phyloP scores from a whole-genome alignment of 2,888 invertebrate genomes.

The Chesias legatella region DNA sequence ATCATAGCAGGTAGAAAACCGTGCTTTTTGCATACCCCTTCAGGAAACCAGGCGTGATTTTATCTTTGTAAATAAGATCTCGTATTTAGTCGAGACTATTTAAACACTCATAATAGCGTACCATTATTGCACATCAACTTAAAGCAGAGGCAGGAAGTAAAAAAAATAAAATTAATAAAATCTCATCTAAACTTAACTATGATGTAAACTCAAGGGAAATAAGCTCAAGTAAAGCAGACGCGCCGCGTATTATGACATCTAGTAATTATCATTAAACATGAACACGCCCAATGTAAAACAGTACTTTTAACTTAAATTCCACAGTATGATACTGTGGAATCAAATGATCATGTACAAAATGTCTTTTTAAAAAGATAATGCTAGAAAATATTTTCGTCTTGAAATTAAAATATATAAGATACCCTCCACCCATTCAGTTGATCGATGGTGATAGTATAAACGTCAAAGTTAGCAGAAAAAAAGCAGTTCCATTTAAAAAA shows the following conservation, averaged over 20 bases:
- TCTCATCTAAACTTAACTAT: constrained; percentile 38
- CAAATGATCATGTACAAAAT: too few relatives aligned
- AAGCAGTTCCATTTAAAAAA: constrained; percentile 14
- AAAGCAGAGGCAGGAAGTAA: too few relatives aligned
- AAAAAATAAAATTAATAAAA: constrained; percentile 17
- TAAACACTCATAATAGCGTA: too few relatives aligned
- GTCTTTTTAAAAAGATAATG: too few relatives aligned
- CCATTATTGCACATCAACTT: too few relatives aligned
- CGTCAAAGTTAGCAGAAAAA: constrained; percentile 9
- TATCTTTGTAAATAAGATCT: too few relatives aligned
- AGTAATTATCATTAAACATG: constrained; percentile 66
- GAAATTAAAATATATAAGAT: background rate
- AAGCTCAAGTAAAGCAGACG: constrained; percentile 40
- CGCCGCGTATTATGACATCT: constrained; percentile 29
- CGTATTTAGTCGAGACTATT: too few relatives aligned
- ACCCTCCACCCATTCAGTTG: background rate
- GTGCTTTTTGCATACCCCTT: too few relatives aligned
- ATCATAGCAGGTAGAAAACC: too few relatives aligned
- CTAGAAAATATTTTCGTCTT: too few relatives aligned
- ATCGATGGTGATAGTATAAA: constrained; percentile 4
- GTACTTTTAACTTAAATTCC: background rate
- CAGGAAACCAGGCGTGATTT: too few relatives aligned
- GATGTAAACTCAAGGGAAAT: constrained; percentile 42
- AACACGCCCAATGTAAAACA: constrained; percentile 41
- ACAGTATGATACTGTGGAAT: too few relatives aligned